These are phyloP conservation scores for Limnephilus marmoratus DNA, from an alignment of 2,888 invertebrate genomes.

Conservation along the genomic window DNA sequence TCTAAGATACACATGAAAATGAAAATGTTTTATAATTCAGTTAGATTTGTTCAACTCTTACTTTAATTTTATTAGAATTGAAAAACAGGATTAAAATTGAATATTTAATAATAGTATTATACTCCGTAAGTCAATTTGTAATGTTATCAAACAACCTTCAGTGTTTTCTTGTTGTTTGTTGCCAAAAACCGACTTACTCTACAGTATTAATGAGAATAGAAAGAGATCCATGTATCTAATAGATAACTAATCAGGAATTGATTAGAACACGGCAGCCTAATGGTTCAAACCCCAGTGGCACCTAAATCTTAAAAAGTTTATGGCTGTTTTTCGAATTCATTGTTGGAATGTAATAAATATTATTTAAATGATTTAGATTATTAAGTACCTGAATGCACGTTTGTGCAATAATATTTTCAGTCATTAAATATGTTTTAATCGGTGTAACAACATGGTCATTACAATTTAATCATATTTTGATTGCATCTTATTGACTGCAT, in stretches of 20 bases:
- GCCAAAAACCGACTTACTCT: not conserved
- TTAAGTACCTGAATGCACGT: not conserved
- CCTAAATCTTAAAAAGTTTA: not conserved
- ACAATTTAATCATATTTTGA: not conserved
- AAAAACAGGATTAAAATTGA: not conserved
- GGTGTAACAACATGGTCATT: not conserved
- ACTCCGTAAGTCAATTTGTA: not conserved
- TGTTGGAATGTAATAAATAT: not conserved
- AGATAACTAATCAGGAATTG: not conserved
- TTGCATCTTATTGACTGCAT: not conserved
- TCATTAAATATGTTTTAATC: not conserved
- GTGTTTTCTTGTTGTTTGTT: not conserved
- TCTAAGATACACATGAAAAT: conserved; percentile 5
- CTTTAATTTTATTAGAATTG: not conserved
- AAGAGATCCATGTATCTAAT: not conserved
- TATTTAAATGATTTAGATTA: not conserved
- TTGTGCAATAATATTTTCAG: not conserved
- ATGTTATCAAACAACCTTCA: not conserved
- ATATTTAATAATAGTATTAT: not conserved
- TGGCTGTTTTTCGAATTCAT: not conserved
- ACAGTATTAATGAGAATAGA: not conserved
- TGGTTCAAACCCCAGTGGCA: not conserved
- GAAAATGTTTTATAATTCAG: not conserved
- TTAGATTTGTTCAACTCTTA: not conserved
- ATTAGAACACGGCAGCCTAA: too few relatives aligned